phyloP scores from a whole-genome alignment of 2,113 vertebrate genomes.

The Vombatus ursinus region DNA sequence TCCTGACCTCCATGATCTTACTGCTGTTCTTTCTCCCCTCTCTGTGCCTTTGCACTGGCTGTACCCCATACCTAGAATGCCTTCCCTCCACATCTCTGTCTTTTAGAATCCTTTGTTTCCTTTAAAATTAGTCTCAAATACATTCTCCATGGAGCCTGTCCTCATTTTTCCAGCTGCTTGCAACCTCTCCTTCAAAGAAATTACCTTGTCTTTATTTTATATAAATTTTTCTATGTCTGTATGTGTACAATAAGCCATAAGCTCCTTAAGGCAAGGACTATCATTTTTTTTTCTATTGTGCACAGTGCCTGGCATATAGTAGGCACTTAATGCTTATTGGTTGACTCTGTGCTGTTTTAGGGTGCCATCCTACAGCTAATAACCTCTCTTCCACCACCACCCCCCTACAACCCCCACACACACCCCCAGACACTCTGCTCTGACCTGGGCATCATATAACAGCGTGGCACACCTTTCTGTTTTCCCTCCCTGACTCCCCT shows the following conservation, averaged over 20 bases:
- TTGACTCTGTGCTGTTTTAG: background rate
- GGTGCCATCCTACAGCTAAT: background rate
- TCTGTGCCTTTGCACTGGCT: background rate
- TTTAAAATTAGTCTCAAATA: background rate
- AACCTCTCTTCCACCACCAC: background rate
- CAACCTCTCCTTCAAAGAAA: background rate
- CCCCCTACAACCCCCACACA: too few relatives aligned
- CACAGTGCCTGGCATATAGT: background rate
- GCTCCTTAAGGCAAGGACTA: background rate
- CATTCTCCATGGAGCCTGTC: background rate
- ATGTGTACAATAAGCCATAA: background rate
- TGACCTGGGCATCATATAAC: background rate
- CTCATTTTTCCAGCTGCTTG: background rate
- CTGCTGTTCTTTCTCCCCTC: background rate
- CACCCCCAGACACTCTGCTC: background rate
- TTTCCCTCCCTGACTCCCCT: too few relatives aligned
- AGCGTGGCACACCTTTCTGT: too few relatives aligned
- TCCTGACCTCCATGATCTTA: background rate
- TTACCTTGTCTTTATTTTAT: background rate
- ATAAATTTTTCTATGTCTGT: background rate
- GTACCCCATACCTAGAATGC: background rate
- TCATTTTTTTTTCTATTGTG: background rate
- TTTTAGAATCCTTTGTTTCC: background rate
- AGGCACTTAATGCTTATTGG: background rate
- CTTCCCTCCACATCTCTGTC: background rate